Evolutionary conservation across 2,888 invertebrate species (phyloP).

Genomic region (Exocentrus adspersus): DNA sequence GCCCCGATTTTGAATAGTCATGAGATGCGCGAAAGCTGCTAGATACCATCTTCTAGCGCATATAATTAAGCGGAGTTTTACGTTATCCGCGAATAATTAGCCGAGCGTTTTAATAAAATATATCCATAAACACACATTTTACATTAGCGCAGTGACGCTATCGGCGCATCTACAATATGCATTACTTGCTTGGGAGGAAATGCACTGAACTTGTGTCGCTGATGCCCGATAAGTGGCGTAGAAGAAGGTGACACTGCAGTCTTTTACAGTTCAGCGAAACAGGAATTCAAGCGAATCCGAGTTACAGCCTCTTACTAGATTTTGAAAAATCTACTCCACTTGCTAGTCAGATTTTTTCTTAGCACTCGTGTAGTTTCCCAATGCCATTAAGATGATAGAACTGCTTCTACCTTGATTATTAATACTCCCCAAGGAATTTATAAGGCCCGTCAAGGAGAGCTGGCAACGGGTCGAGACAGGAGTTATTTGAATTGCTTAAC

Average conservation of each 20-base stretch:
- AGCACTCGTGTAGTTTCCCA: no score
- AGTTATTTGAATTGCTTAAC: conserved; percentile 21
- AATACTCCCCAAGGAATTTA: conserved; percentile 9
- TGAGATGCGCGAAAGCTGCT: conserved; percentile 36
- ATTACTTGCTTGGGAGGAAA: conserved; percentile 58
- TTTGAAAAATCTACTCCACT: no score
- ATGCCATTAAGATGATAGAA: neutral
- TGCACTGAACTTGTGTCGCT: conserved; percentile 56
- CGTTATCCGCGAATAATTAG: conserved; percentile 48
- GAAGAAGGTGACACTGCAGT: neutral
- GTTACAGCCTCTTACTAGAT: no score
- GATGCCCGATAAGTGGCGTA: conserved; percentile 53
- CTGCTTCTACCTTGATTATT: neutral
- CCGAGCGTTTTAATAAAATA: conserved; percentile 53
- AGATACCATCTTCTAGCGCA: conserved; percentile 39
- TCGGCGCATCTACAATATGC: conserved; percentile 53
- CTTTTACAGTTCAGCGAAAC: no score
- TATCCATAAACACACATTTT: conserved; percentile 56
- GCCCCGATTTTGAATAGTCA: conserved; percentile 43
- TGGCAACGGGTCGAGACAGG: conserved; percentile 22
- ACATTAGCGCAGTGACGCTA: conserved; percentile 50
- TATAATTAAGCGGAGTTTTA: conserved; percentile 41
- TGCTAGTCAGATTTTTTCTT: no score
- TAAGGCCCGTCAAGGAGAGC: conserved; percentile 11
- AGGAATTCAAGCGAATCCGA: no score